These are phyloP conservation scores for Mandrillus leucophaeus DNA, from an alignment of 2,113 vertebrate genomes.

Conservation along the genomic window DNA sequence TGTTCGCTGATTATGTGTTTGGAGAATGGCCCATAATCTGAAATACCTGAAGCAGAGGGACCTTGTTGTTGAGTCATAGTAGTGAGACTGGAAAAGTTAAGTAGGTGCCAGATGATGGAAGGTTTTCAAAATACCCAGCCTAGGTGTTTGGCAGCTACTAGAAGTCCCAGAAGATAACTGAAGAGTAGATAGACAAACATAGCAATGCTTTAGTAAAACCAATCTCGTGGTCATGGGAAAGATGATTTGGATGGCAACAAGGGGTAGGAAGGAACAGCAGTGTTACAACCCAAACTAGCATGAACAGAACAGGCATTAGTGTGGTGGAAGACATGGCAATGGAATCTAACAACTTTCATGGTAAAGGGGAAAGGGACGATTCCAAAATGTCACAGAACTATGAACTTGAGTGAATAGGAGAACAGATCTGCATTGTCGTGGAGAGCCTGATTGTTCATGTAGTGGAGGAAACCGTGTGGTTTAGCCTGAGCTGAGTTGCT, in stretches of 20 bases:
- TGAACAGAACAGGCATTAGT: neutral
- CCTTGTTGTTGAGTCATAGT: neutral
- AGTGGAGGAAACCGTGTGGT: neutral
- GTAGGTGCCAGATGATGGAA: conserved; percentile 31
- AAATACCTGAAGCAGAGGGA: neutral
- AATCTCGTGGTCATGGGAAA: neutral
- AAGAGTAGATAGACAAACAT: conserved; percentile 12
- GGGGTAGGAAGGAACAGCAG: neutral
- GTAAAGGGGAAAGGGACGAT: neutral
- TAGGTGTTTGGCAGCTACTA: conserved; percentile 43
- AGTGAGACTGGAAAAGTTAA: conserved; percentile 49
- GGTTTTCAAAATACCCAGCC: conserved; percentile 43
- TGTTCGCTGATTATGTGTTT: neutral
- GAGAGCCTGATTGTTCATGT: neutral
- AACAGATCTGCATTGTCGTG: neutral
- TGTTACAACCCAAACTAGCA: neutral
- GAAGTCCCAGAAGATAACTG: conserved; percentile 21
- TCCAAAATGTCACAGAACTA: neutral
- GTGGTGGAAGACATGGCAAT: neutral
- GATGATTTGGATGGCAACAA: neutral
- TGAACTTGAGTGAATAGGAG: neutral
- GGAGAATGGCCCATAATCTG: neutral
- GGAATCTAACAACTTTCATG: neutral
- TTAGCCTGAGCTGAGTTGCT: conserved; percentile 1
- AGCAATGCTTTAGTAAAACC: conserved; percentile 45